Conservation (phyloP, 2,888 invertebrate genomes). For the Habrosyne pyritoides region DNA sequence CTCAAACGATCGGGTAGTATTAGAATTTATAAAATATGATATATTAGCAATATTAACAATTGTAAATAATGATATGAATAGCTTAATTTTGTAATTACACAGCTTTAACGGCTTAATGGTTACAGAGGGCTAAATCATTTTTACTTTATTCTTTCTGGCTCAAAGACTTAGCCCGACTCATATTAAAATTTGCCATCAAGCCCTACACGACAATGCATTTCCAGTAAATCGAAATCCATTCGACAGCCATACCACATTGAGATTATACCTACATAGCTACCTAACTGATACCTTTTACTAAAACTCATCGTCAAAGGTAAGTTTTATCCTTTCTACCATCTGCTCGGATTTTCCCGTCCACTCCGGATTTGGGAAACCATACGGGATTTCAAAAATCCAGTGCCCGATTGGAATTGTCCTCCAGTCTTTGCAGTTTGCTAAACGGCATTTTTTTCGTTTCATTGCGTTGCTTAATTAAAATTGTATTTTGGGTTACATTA, state of each 20-base stretch:
- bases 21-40: too few species aligned
- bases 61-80: too few species aligned
- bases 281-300: background rate
- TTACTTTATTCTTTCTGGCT: too few species aligned
- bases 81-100: too few species aligned
- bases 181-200: too few species aligned
- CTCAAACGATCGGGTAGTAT: too few species aligned
- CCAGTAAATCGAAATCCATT: background rate
- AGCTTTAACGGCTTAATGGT: too few species aligned
- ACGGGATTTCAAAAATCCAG: constrained; percentile 9
- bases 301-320: background rate
- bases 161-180: too few species aligned
- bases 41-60: too few species aligned
- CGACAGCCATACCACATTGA: background rate
- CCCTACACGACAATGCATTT: too few species aligned
- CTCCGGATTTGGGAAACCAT: constrained; percentile 9
- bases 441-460: too few species aligned
- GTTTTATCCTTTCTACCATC: constrained; percentile 4
- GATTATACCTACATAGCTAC: background rate
- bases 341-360: constrained; percentile 13
- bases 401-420: constrained; percentile 5
- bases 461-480: background rate
- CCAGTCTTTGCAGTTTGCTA: background rate
- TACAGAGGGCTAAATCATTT: too few species aligned
- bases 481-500: background rate